Base-by-base conservation (phyloP, 2,888 invertebrate species). In the Netelia fuscicornis region DNA sequence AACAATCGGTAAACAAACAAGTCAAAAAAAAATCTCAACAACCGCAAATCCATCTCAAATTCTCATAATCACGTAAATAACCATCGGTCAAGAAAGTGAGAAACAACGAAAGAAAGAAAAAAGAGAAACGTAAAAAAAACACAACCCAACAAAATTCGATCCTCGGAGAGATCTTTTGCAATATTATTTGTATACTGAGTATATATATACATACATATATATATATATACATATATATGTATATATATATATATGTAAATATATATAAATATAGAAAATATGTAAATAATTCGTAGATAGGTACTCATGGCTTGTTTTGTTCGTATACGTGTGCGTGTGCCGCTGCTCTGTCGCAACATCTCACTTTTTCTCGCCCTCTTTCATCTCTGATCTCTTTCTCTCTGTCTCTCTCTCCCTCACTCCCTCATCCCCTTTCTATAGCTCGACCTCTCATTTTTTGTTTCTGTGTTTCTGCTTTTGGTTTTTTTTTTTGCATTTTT, bases 241-340 rank as follows among this genome's bases (percentile, higher is more conserved):
- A 80, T 77, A 72, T 81, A 83, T 67, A 78, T 64, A 64, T 74
- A 68, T 52, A 72, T 62, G 64, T 52, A 64, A 30, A 30, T n/a
- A 67, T 67, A 56, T 67, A 60, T 67, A 81, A 86, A 42, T 56
- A 64, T 48, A 77, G 52, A 87, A 87, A 89, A 87, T 83, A 88
- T 85, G 84, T 85, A 88, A 86, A 85, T 86, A 87, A 90, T 90
- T 90, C 91, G 91, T 90, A 89, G 90, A 90, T 89, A 91, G 88
- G 89, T 91, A 91, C 91, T 91, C 93, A 92, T 93, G 93, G 92
- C 91, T 92, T 91, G 91, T 89, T 90, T 85, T 85, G 85, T 85
- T 85, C 85, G 89, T 91, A 91, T 91, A 91, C 91, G 92, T 93
- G 93, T 92, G 92, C 92, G 93, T 92, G 93, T 93, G 92, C 92